These are phyloP conservation scores for Tiaroga cobitis DNA, from an alignment of 2,797 vertebrate genomes.

Conservation along the genomic window DNA sequence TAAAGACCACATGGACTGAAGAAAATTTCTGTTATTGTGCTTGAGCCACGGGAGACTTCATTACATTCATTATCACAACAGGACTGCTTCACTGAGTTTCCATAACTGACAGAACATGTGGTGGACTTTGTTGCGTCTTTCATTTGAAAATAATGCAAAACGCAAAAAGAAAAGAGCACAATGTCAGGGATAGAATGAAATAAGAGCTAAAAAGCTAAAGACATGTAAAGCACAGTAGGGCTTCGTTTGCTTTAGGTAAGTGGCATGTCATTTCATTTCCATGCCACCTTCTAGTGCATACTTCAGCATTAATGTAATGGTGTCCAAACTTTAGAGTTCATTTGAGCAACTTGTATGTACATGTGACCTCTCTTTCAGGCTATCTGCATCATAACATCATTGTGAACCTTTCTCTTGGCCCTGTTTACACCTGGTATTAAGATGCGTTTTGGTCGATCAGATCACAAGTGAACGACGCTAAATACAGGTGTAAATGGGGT, in stretches of 20 bases:
- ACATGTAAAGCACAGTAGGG: slow-evolving; percentile 66
- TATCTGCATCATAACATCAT: not conserved
- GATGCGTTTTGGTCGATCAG: not conserved
- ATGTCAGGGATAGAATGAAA: slow-evolving; percentile 63
- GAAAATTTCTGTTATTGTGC: slow-evolving; percentile 57
- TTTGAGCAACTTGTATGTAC: not conserved
- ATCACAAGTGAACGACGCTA: not conserved
- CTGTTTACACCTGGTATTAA: not conserved
- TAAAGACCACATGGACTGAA: slow-evolving; percentile 46
- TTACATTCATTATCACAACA: slow-evolving; percentile 72
- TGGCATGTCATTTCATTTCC: slow-evolving; percentile 62
- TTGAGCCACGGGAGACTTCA: slow-evolving; percentile 63
- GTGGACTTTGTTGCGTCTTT: slow-evolving; percentile 71
- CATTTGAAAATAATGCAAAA: slow-evolving; percentile 63
- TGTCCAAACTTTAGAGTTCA: not conserved
- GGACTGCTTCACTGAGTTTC: slow-evolving; percentile 58
- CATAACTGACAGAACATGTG: slow-evolving; percentile 67
- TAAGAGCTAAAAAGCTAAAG: slow-evolving; percentile 51
- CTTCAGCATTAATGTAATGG: not conserved
- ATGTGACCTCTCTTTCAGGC: not conserved
- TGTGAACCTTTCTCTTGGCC: not conserved
- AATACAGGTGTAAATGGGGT: not conserved
- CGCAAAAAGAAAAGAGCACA: slow-evolving; percentile 50
- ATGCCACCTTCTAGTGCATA: slow-evolving; percentile 43
- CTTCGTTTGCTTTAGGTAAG: slow-evolving; percentile 69